Evolutionary conservation across 2,888 invertebrate genomes (phyloP), one percentile per base, ranked within the genome.

Genomic region (Enchytraeus crypticus): DNA sequence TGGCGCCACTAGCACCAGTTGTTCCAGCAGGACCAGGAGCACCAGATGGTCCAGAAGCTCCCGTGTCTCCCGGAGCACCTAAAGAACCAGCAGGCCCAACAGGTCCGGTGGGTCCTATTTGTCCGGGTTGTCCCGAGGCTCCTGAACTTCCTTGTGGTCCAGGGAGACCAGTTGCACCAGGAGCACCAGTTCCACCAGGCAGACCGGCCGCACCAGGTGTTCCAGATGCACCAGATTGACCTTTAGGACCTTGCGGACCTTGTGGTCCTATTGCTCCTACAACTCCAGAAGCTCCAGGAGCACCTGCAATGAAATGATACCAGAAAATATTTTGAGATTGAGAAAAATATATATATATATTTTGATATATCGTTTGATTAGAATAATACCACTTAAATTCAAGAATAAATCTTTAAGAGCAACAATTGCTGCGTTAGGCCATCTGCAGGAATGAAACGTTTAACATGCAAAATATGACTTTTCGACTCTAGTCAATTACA

Each of bases 111-210:
- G n/a, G n/a, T n/a, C n/a, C n/a, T n/a, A n/a, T n/a, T n/a, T n/a
- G 49, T 23, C 49, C 49, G 14, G 21, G 14, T 8, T 47, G 14
- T 23, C 49, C 49, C 18, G 49, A 14, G 21, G 18, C 14, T 8
- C 59, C 59, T 23, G 58, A 59, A 21, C 34, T 29, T 26, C 66
- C 66, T 30, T 53, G n/a, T 43, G 57, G 45, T 23, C 61, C 61
- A 43, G 45, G 29, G 18, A 29, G 45, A 38, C 61, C 61, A 54
- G 46, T 51, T 33, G 51, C 18, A 18, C 64, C 64, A 14, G 53
- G 29, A 27, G 53, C 33, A 5, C 60, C 78, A 5, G 49, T 51
- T 26, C 51, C 51, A 8, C 92, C 92, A 64, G 89, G 89, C 26
- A 1, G 30, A 29, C 64, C 66, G 0, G 32, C 34, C 3, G 45